Percentiles rank a stretch among this genome's conserved stretches.
Evolutionary conservation across 2,113 vertebrate genomes (phyloP).

Genomic region (Tricholaema leucomelas): DNA sequence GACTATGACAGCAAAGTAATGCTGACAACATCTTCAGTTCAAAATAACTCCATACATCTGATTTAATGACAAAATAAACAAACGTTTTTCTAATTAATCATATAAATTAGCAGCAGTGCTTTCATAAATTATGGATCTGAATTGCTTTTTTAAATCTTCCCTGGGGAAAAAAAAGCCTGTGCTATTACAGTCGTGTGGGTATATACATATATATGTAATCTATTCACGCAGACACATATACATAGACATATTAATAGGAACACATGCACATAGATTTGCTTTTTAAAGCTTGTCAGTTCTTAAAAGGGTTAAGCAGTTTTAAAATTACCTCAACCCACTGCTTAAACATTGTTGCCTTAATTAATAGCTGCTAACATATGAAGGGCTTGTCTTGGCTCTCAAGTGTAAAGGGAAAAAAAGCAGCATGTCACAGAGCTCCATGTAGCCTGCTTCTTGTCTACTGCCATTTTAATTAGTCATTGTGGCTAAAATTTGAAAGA

Average conservation of each 20-base stretch:
- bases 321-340: conserved; percentile 58
- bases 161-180: background rate
- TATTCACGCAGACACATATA: background rate
- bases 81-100: conserved; percentile 2
- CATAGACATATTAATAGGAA: background rate
- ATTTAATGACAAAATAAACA: conserved; percentile 20
- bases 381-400: conserved; percentile 48
- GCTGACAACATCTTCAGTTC: conserved; percentile 8
- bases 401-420: background rate
- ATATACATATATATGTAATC: background rate
- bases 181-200: background rate
- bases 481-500: background rate
- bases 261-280: background rate
- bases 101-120: background rate
- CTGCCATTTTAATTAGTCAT: conserved; percentile 38
- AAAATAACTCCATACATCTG: background rate
- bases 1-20: conserved; percentile 23
- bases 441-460: conserved; percentile 37
- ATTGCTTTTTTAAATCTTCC: background rate
- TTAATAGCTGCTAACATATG: conserved; percentile 63
- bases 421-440: conserved; percentile 52
- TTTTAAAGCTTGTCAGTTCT: conserved; percentile 6
- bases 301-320: conserved; percentile 56
- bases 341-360: conserved; percentile 65
- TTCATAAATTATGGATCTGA: background rate